Evolutionary conservation across 2,797 vertebrate genomes (phyloP), one percentile per base, ranked within the genome.

Genomic region (Meriones psammophilus): DNA sequence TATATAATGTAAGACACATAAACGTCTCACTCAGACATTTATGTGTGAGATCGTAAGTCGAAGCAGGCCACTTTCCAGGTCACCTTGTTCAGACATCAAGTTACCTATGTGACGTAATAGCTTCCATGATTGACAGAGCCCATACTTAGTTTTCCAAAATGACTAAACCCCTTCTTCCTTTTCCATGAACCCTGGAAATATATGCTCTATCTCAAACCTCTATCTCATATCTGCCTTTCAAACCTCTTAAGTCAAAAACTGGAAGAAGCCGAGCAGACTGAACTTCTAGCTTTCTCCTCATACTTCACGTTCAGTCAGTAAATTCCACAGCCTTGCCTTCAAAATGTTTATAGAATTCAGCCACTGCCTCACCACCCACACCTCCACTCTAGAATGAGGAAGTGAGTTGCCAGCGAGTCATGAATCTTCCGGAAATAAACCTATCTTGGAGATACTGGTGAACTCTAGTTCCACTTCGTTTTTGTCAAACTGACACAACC

Each of bases 301-400:
- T 42, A 88, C 0, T 18, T 64, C 76, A 62, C 4, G 74, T 39
- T 15, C n/a, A 66, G 46, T 88, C 30, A 79, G 39, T 78, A 60
- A 60, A 84, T 89, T 18, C 46, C 15, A 93, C 17, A 50, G 39
- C 36, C 22, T 20, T 62, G 39, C 33, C 18, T 88, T 94, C 80
- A 89, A 93, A 83, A 71, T 20, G n/a, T 13, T 81, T 12, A 33
- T 54, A 76, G 18, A 95, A 89, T 89, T 87, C 80, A 94, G n/a
- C 28, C 20, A 84, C 20, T 86, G 66, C 56, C 71, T 83, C 17
- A 42, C 30, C 26, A 80, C 8, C 73, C 89, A 18, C 42, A 84
- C 17, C 46, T 88, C 22, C 46, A 54, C 39, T 46, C 54, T 91
- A 68, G 30, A 83, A 79, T 30, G n/a, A 91, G 36, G 28, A 62